These are phyloP conservation scores for Syritta pipiens DNA, from an alignment of 2,888 invertebrate genomes.

Conservation along the genomic window DNA sequence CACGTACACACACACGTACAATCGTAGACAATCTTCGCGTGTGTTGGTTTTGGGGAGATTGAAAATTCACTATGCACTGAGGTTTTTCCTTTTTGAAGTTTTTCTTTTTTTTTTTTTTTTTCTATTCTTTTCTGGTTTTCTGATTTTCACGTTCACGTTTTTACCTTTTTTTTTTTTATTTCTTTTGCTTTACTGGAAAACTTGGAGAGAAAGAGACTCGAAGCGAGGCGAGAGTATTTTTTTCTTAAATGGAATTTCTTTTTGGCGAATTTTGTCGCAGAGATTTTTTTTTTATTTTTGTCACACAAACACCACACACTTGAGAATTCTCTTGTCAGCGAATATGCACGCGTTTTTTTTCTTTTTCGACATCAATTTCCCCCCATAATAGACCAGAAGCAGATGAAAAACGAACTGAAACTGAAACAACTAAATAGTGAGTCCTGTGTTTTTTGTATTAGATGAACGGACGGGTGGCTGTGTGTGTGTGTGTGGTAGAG, in stretches of 20 bases:
- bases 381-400: conserved; percentile 65
- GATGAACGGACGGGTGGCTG: background rate
- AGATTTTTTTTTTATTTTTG: conserved; percentile 10
- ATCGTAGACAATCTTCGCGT: conserved; percentile 5
- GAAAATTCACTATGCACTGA: conserved; percentile 62
- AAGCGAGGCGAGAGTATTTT: too few relatives aligned
- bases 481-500: conserved; percentile 13
- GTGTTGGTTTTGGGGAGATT: conserved; percentile 18
- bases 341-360: conserved; percentile 65
- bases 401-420: conserved; percentile 69
- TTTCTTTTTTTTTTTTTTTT: conserved; percentile 7
- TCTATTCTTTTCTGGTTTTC: conserved; percentile 44
- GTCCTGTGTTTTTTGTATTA: conserved; percentile 54
- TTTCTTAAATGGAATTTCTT: background rate
- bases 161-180: too few relatives aligned
- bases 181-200: background rate
- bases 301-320: conserved; percentile 30
- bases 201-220: background rate
- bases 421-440: conserved; percentile 64
- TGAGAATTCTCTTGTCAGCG: conserved; percentile 44
- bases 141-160: background rate
- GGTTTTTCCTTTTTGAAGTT: conserved; percentile 27
- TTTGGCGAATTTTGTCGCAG: background rate
- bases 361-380: conserved; percentile 60
- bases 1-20: background rate